Conservation (phyloP, 2,797 vertebrate genomes). For the Toxotes lorentzi region DNA sequence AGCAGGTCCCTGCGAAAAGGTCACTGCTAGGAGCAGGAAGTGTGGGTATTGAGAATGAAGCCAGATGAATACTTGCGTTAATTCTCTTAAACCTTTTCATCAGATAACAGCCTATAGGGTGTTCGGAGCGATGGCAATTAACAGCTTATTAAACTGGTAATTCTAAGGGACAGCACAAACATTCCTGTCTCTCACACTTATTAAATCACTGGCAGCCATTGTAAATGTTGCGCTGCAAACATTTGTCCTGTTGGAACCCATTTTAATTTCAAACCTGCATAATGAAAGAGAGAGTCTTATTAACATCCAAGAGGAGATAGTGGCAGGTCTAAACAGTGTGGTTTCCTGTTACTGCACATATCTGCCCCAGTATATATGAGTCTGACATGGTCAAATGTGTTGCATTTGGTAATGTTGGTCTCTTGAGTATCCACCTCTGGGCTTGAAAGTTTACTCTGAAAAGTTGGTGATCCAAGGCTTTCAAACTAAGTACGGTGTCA, state of each 20-base stretch:
- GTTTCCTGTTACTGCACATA: not conserved
- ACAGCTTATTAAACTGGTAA: slow-evolving; percentile 59
- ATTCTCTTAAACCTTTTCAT: slow-evolving; percentile 62
- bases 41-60: slow-evolving; percentile 45
- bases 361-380: not conserved
- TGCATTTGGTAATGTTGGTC: not conserved
- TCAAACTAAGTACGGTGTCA: not conserved
- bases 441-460: not conserved
- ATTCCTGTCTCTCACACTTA: slow-evolving; percentile 32
- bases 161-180: slow-evolving; percentile 54
- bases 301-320: slow-evolving; percentile 5
- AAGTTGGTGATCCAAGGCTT: not conserved
- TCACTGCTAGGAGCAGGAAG: slow-evolving; percentile 69
- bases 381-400: not conserved
- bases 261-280: slow-evolving; percentile 25
- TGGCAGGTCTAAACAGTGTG: not conserved
- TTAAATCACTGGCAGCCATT: slow-evolving; percentile 50
- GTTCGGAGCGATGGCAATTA: slow-evolving; percentile 62
- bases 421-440: not conserved
- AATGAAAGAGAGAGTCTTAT: slow-evolving; percentile 12
- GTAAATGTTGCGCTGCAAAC: slow-evolving; percentile 35
- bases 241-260: slow-evolving; percentile 41
- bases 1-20: slow-evolving; percentile 67
- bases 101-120: slow-evolving; percentile 67
- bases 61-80: slow-evolving; percentile 42